Conservation (phyloP, 2,888 invertebrate species). For the Orchesella flavescens region DNA sequence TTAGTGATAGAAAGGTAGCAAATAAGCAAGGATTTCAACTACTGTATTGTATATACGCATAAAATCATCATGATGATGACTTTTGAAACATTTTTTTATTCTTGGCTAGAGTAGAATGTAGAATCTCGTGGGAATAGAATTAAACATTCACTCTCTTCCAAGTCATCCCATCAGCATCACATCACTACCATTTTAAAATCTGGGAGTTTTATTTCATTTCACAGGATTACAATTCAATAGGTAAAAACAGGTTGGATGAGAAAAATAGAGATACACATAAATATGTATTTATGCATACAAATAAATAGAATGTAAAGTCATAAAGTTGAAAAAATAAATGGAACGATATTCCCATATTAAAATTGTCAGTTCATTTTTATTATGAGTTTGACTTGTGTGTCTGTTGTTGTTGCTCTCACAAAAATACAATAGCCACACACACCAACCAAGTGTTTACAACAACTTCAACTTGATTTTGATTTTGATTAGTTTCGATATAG, state of each 20-base stretch:
- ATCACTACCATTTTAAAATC: background rate
- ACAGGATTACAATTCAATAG: conserved; percentile 12
- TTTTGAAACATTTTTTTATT: background rate
- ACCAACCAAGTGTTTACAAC: background rate
- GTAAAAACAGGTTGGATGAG: conserved; percentile 42
- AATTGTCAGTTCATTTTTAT: conserved; percentile 3
- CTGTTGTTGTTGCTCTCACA: background rate
- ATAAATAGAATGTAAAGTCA: background rate
- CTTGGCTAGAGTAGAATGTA: too few species aligned
- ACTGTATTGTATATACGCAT: too few species aligned
- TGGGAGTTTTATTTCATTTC: conserved; percentile 11
- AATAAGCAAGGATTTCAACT: too few species aligned
- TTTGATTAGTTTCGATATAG: too few species aligned
- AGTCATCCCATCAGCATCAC: conserved; percentile 1
- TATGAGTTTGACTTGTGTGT: background rate
- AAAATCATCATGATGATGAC: background rate
- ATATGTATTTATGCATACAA: conserved; percentile 9
- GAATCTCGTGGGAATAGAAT: conserved; percentile 45
- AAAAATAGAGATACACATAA: background rate
- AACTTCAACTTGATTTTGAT: too few species aligned
- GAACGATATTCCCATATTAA: conserved; percentile 19
- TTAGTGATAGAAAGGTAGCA: background rate
- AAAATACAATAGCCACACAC: too few species aligned
- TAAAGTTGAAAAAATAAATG: conserved; percentile 28
- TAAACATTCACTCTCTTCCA: conserved; percentile 39